Base-by-base conservation (phyloP, 2,797 vertebrate genomes). In the Protosalanx chinensis region DNA sequence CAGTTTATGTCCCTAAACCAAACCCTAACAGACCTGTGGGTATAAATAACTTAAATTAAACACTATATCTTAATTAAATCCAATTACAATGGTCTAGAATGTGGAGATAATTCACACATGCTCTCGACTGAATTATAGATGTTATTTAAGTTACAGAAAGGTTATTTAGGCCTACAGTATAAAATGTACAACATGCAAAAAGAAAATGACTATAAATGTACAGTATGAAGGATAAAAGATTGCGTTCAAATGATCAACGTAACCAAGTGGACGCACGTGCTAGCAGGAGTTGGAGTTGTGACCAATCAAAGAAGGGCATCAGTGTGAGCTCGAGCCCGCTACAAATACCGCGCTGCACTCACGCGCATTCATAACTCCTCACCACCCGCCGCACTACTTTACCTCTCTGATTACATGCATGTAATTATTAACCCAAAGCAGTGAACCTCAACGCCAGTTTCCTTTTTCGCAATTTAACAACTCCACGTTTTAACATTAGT, bases 261-360 rank as follows among this genome's bases (percentile, higher is more conserved):
- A 20, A 20, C 20, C 23, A 35, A 13, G 59, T 30, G 23, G 32
- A 58, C 57, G 30, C 64, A 16, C 16, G 63, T 41, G 16, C 49
- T 33, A 27, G 1, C 29, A 64, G 35, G 58, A 71, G 56, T 68
- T 33, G 29, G 5, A 71, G 18, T 68, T 35, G 23, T n/a, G 58
- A 68, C 88, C 89, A 90, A 91, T 89, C 82, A 1, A 20, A 53
- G 3, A 72, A 73, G 76, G 53, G 53, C 33, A 68, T 53, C 37
- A 2, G 76, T 79, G 70, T 13, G 56, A 33, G 46, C 15, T 65
- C 3, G 15, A 35, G 59, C 27, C 73, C 70, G 67, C 84, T 85
- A 85, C 82, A 86, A 81, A 82, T 74, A 76, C 70, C 37, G 51
- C 15, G 57, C 30, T 59, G 65, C 59, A 61, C 35, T 0, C 18